Evolutionary conservation across 2,113 vertebrate species (phyloP).

Genomic region (Xenopus tropicalis): DNA sequence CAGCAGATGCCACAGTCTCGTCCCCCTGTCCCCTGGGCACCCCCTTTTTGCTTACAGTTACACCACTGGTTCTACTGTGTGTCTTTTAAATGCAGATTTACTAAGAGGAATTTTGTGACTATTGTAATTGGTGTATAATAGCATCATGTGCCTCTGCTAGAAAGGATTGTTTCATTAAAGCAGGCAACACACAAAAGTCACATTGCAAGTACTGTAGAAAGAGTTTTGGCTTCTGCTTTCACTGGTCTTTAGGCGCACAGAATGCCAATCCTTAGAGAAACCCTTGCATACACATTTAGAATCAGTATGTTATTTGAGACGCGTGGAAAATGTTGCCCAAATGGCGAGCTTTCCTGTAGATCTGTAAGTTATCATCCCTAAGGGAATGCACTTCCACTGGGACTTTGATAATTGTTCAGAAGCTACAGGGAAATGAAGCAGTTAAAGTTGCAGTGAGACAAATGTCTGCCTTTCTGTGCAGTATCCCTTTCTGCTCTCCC

Average conservation of each 20-base stretch:
- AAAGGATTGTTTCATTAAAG: no score
- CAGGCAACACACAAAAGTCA: no score
- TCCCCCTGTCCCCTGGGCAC: no score
- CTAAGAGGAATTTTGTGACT: no score
- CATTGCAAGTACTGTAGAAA: no score
- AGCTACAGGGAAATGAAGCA: slow-evolving; percentile 6
- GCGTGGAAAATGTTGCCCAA: slow-evolving; percentile 39
- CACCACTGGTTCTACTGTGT: no score
- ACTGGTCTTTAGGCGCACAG: not conserved
- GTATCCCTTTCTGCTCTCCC: not conserved
- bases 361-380: slow-evolving; percentile 3
- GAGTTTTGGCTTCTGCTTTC: no score
- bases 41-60: no score
- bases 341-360: slow-evolving; percentile 30
- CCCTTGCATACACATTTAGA: slow-evolving; percentile 18
- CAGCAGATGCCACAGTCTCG: no score
- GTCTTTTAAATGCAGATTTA: no score
- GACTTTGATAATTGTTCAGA: slow-evolving; percentile 21
- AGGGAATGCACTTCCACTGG: slow-evolving; percentile 12
- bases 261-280: slow-evolving; percentile 19
- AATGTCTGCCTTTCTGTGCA: slow-evolving; percentile 5
- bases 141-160: no score
- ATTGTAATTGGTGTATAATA: no score
- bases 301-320: slow-evolving; percentile 30
- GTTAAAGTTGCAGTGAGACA: slow-evolving; percentile 19